Conservation (phyloP, 1,140 invertebrate genomes). For the Sitophilus oryzae region DNA sequence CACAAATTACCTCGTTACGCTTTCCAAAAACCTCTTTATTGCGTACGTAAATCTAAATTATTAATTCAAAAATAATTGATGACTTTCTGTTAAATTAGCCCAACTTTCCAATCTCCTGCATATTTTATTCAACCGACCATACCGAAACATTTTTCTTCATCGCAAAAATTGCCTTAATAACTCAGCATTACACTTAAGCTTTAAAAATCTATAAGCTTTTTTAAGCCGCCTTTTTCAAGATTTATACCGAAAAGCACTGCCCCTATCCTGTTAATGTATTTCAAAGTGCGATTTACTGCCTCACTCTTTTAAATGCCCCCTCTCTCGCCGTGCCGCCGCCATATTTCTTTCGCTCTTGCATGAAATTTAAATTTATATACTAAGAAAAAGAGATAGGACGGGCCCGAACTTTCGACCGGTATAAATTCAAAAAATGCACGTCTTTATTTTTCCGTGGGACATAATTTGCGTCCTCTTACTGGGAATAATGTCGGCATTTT, state of each 20-base stretch:
- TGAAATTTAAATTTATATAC: constrained; percentile 17
- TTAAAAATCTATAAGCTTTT: constrained; percentile 8
- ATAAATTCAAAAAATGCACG: constrained; percentile 6
- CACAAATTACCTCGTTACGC: too few species aligned
- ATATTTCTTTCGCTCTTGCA: constrained; percentile 15
- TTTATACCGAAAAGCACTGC: constrained; percentile 18
- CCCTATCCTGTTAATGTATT: constrained; percentile 24
- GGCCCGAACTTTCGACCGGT: not conserved
- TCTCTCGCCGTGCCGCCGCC: not conserved
- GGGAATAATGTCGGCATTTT: too few species aligned
- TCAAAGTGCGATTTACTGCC: constrained; percentile 17
- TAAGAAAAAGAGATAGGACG: constrained; percentile 4
- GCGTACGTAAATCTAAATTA: too few species aligned
- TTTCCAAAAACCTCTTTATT: too few species aligned
- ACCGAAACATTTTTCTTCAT: too few species aligned
- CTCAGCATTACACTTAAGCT: not conserved
- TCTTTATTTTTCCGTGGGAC: not conserved
- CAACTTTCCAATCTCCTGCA: too few species aligned
- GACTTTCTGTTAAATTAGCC: too few species aligned
- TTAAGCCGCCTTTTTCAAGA: constrained; percentile 1
- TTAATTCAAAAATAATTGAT: too few species aligned
- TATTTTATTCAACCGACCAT: too few species aligned
- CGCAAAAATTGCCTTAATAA: not conserved
- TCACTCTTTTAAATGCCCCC: constrained; percentile 12
- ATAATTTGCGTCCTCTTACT: not conserved